Base-by-base conservation (phyloP, 2,113 vertebrate genomes). In the Trochalopteron elliotii region DNA sequence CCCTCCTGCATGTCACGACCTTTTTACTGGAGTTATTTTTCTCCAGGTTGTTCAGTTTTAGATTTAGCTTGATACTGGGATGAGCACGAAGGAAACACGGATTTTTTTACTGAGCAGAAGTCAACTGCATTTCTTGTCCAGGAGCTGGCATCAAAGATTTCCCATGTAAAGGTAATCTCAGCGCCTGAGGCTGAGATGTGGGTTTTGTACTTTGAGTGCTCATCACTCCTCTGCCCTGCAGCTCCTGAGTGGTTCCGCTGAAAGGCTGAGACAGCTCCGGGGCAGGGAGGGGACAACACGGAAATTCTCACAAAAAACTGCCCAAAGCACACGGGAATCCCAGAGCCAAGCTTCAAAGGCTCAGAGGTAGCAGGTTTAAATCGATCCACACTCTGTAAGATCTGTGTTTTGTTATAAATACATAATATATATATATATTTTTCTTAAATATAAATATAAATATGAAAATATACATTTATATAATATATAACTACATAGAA, bases 311-410 rank as follows among this genome's bases (percentile, higher is more conserved):
- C n/a, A 60, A 12, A 86, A 65, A 79, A 18, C 20, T 57, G 45
- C 76, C 76, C 24, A 1, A 5, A 78, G 78, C 70, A 74, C 18
- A 21, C 70, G 10, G 72, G 28, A 24, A 5, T 21, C 55, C 20
- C 11, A 47, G 37, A 59, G 68, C 35, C 39, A 5, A 76, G 30
- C 3, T 56, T 50, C 71, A 52, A 7, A 72, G 52, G 37, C 60
- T 21, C 6, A n/a, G 50, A 47, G 53, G 42, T 6, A 1, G 19
- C 8, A 11, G 31, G 40, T 42, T 68, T 42, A 4, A 12, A 44
- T 60, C 3, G 0, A 14, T 60, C 13, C 8, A 6, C 9, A 0
- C 45, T 31, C 16, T 16, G 12, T 3, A 3, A 44, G 31, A 2
- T 21, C 13, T 0, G 5, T 45, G 21, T 12, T 30, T 33, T 21